Conservation (phyloP, 2,113 vertebrate species). For the Dicaeum eximium region DNA sequence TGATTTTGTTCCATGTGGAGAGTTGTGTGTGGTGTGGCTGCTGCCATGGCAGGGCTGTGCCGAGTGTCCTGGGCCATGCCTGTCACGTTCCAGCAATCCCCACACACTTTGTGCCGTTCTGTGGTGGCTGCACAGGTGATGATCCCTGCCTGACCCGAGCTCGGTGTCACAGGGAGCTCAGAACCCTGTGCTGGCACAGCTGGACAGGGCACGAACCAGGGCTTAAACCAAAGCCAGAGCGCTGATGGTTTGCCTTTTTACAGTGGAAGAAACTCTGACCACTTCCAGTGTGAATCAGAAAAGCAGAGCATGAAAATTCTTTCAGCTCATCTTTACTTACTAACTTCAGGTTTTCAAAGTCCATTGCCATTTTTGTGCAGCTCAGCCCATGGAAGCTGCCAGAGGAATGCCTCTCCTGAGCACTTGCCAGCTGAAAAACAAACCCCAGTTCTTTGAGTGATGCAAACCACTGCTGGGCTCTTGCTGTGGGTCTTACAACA, state of each 20-base stretch:
- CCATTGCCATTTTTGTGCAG: background rate
- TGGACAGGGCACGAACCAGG: background rate
- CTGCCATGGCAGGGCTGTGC: background rate
- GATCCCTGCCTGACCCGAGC: background rate
- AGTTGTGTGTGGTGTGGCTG: background rate
- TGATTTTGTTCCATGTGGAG: background rate
- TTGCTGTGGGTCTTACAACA: background rate
- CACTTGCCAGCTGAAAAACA: background rate
- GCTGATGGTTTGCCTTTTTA: background rate
- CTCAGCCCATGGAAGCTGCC: background rate
- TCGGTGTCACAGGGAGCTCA: background rate
- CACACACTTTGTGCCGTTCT: accelerated
- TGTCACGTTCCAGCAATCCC: background rate
- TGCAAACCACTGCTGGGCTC: background rate
- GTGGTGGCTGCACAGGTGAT: background rate
- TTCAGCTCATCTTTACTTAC: background rate
- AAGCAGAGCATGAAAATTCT: background rate
- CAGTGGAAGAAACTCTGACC: accelerated
- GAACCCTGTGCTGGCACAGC: background rate
- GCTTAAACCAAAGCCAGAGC: background rate
- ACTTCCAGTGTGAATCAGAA: background rate
- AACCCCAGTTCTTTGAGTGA: background rate
- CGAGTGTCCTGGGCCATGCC: accelerated
- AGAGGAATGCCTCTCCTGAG: background rate
- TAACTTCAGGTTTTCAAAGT: background rate